Evolutionary conservation across 1,140 invertebrate species (phyloP), one percentile per base, ranked within the genome.

Genomic region (Drosophila biarmipes): DNA sequence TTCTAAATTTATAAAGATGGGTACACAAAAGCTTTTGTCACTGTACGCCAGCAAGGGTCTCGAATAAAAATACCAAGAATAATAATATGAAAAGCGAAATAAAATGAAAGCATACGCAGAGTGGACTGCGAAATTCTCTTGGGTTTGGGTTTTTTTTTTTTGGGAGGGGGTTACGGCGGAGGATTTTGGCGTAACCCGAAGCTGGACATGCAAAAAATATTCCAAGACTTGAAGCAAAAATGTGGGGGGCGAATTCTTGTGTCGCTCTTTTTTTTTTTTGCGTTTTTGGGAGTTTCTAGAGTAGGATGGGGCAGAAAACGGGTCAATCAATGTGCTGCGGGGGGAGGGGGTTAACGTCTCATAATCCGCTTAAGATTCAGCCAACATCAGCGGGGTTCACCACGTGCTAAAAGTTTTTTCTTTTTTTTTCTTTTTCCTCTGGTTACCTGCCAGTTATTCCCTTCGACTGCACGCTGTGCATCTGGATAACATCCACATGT

Each of bases 21-120:
- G 7, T 2, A 24, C 6, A 4, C 14, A 6, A 6, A 12, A 21
- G n/a, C 12, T 29, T 62, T 49, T 45, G 5, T 12, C 29, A 34
- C 59, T 34, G 63, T 64, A 58, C 35, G 27, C 35, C 45, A 34
- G 45, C 35, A 14, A 85, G 66, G 76, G 66, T 45, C 37, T 45
- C 34, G 61, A 73, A 71, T 69, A 85, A 78, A 78, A 80, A 86
- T 77, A 86, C 76, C 57, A 76, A 81, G 46, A 82, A 76, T 68
- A 80, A 68, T 55, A 75, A 75, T 53, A 76, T 55, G 21, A 58
- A 75, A 69, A 61, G 43, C 29, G 31, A 77, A 77, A 77, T 62
- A 89, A 82, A 89, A 89, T 68, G 71, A 89, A 79, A 79, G 79
- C 78, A 76, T 62, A 64, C 56, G 21, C 38, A 52, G 73, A 80